Evolutionary conservation across 2,888 invertebrate species (phyloP).

Genomic region (Drosophila cracens): DNA sequence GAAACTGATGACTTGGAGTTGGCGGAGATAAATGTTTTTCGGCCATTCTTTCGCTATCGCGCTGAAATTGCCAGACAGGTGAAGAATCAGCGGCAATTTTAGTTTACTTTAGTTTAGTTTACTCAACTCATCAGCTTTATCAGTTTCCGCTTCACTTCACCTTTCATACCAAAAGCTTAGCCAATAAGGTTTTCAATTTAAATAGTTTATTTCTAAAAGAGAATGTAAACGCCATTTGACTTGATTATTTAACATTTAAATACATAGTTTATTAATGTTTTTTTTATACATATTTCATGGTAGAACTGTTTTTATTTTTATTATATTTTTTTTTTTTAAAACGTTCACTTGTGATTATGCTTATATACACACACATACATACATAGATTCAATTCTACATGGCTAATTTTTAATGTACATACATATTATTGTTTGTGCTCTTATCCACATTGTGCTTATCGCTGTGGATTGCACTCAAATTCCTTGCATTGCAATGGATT

Average conservation of each 20-base stretch:
- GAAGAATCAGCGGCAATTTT: conserved; percentile 55
- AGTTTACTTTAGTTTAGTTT: conserved; percentile 9
- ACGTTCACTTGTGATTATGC: conserved; percentile 52
- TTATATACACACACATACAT: conserved; percentile 60
- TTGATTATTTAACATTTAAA: conserved; percentile 67
- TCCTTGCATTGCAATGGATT: conserved; percentile 73
- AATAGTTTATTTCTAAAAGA: conserved; percentile 1
- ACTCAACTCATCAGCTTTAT: conserved; percentile 17
- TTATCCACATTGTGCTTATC: conserved; percentile 41
- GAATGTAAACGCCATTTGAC: conserved; percentile 13
- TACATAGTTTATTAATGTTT: conserved; percentile 51
- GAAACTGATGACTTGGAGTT: conserved; percentile 80
- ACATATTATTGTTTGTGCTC: conserved; percentile 51
- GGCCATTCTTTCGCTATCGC: conserved; percentile 83
- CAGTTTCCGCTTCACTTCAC: conserved; percentile 7
- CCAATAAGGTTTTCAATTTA: conserved; percentile 18
- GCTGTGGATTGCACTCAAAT: conserved; percentile 64
- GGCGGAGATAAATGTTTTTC: conserved; percentile 83
- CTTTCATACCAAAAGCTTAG: conserved; percentile 58
- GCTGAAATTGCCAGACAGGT: conserved; percentile 73
- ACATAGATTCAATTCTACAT: conserved; percentile 33
- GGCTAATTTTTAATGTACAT: conserved; percentile 40
- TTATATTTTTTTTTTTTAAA: conserved; percentile 23
- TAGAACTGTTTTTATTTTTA: conserved; percentile 16
- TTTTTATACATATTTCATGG: conserved; percentile 28